A percentile compares a stretch with the other conserved stretches of the same genome.
Conservation (phyloP, 1,140 invertebrate species). For the Drosophila arizonae region DNA sequence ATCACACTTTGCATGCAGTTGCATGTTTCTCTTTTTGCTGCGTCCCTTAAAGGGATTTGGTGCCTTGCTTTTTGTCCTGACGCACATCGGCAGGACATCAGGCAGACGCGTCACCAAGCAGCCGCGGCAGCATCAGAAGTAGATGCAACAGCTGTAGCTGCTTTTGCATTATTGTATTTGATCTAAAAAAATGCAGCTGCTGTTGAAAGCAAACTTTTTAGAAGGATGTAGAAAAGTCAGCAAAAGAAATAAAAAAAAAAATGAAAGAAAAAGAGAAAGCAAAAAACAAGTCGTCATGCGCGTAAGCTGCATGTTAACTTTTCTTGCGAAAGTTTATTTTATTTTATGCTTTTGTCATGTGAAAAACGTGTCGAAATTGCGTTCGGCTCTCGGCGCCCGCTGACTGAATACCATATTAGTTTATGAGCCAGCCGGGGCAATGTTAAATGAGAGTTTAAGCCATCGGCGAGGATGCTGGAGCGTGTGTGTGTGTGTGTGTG, state of each 20-base stretch:
- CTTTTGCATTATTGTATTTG: constrained; percentile 44
- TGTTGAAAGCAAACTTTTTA: constrained; percentile 23
- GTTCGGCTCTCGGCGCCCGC: constrained; percentile 23
- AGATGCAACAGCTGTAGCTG: constrained; percentile 27
- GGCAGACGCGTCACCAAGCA: constrained; percentile 3
- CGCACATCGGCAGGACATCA: constrained; percentile 24
- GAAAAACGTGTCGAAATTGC: constrained; percentile 44
- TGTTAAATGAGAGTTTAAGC: constrained; percentile 19
- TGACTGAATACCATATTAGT: constrained; percentile 32
- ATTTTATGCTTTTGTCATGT: constrained; percentile 18
- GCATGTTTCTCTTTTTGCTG: constrained; percentile 5
- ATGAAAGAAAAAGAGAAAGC: too few species aligned
- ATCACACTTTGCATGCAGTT: constrained; percentile 45
- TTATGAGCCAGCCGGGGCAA: constrained; percentile 1
- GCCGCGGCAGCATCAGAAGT: constrained; percentile 9
- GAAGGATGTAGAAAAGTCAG: constrained; percentile 8
- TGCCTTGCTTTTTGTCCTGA: constrained; percentile 26
- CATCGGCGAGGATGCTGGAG: neutral
- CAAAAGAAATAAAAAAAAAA: neutral
- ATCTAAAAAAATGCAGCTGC: constrained; percentile 28
- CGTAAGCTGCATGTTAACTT: constrained; percentile 52
- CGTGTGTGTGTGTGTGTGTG: neutral
- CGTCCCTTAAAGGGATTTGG: constrained; percentile 28
- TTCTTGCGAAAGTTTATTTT: constrained; percentile 36
- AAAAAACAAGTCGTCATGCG: constrained; percentile 23